phyloP scores from a whole-genome alignment of 2,113 vertebrate genomes.

The Genyomyrus donnyi region DNA sequence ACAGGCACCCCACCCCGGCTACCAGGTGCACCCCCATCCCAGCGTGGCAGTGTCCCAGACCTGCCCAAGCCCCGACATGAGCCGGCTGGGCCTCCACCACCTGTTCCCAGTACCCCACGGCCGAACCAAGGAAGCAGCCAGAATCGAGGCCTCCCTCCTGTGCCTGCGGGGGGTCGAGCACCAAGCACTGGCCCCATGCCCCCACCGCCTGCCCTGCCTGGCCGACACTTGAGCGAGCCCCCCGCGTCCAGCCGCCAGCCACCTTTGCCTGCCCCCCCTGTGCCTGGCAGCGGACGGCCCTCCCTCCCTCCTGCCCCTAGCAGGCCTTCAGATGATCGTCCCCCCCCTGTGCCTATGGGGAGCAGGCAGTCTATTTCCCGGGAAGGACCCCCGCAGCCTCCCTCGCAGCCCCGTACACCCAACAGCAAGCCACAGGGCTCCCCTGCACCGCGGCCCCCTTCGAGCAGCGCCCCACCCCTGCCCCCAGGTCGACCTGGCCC shows the following conservation, averaged over 20 bases:
- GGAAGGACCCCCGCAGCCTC: slow-evolving; percentile 3
- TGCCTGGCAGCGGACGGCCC: slow-evolving; percentile 52
- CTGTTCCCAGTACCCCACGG: slow-evolving; percentile 74
- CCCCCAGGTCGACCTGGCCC: slow-evolving; percentile 69
- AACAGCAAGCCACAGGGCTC: slow-evolving; percentile 68
- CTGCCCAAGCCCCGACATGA: slow-evolving; percentile 61
- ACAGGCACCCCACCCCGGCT: slow-evolving; percentile 51
- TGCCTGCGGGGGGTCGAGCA: slow-evolving; percentile 54
- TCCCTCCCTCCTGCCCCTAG: slow-evolving; percentile 51
- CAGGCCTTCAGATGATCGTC: slow-evolving; percentile 12
- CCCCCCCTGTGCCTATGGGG: neutral
- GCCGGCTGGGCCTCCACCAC: slow-evolving; percentile 55
- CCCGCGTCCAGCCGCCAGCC: slow-evolving; percentile 45
- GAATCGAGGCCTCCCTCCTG: slow-evolving; percentile 57
- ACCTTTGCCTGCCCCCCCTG: slow-evolving; percentile 35
- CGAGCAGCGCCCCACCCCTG: slow-evolving; percentile 57
- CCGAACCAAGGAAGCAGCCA: slow-evolving; percentile 59
- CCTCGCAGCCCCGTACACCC: slow-evolving; percentile 37
- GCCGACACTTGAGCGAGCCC: slow-evolving; percentile 49
- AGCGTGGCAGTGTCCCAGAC: slow-evolving; percentile 49
- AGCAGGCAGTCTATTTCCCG: neutral
- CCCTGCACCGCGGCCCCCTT: slow-evolving; percentile 45
- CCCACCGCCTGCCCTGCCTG: slow-evolving; percentile 55
- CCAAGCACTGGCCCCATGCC: slow-evolving; percentile 45
- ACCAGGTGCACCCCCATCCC: slow-evolving; percentile 50